A percentile compares a stretch with the other conserved stretches of the same genome.
These are phyloP conservation scores for Phania funesta DNA, from an alignment of 2,888 invertebrate species.

Conservation along the genomic window DNA sequence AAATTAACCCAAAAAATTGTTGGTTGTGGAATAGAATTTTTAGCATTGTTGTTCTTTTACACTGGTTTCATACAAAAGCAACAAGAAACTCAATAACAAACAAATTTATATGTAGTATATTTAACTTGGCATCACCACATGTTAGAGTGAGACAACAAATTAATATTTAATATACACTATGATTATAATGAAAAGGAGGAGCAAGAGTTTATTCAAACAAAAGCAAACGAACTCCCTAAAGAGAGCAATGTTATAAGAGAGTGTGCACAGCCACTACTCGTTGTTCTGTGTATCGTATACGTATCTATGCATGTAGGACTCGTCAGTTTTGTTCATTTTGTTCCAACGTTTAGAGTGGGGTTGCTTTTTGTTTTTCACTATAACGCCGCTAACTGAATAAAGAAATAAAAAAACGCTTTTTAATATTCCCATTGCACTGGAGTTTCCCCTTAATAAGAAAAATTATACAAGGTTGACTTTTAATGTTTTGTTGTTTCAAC, in stretches of 20 bases:
- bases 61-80: slow-evolving; percentile 21
- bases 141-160: slow-evolving; percentile 15
- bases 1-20: slow-evolving; percentile 55
- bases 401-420: neutral
- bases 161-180: neutral
- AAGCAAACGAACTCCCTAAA: neutral
- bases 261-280: neutral
- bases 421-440: slow-evolving; percentile 14
- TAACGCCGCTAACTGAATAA: neutral
- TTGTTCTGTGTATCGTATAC: too few species aligned
- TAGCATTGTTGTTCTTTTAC: neutral
- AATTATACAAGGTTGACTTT: neutral
- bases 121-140: neutral
- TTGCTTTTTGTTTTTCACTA: neutral
- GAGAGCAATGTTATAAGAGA: neutral
- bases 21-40: slow-evolving; percentile 48
- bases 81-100: neutral
- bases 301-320: too few species aligned
- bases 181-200: slow-evolving; percentile 32
- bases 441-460: slow-evolving; percentile 12
- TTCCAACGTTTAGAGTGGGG: neutral
- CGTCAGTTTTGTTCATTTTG: neutral
- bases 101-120: neutral
- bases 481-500: neutral
- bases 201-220: slow-evolving; percentile 27